These are phyloP conservation scores for Brachypteracias leptosomus DNA, from an alignment of 2,113 vertebrate species.

Conservation along the genomic window DNA sequence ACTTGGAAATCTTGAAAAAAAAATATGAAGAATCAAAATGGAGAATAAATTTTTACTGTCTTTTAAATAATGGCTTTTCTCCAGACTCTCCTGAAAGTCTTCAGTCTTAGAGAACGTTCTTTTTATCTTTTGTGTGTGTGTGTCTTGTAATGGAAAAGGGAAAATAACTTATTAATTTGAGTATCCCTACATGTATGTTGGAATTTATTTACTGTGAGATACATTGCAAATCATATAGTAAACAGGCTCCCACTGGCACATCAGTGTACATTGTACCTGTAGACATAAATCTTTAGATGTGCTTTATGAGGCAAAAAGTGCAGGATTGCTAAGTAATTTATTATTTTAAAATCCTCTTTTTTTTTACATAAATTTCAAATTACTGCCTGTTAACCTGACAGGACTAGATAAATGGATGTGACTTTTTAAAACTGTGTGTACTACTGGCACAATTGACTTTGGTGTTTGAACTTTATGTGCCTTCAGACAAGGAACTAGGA, in stretches of 20 bases:
- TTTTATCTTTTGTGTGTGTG: not conserved
- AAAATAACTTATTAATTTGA: not conserved
- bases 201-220: not conserved
- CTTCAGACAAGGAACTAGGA: not conserved
- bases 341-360: not conserved
- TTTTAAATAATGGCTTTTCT: not conserved
- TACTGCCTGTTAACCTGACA: not conserved
- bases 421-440: not conserved
- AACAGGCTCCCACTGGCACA: not conserved
- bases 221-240: not conserved
- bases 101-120: not conserved
- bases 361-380: not conserved
- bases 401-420: not conserved
- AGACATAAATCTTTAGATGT: not conserved
- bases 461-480: not conserved
- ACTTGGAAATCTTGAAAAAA: not conserved
- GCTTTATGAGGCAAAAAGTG: not conserved
- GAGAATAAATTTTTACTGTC: not conserved
- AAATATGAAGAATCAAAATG: not conserved
- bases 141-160: not conserved
- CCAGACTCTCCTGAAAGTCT: not conserved
- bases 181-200: not conserved
- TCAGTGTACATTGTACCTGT: not conserved
- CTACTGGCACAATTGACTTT: not conserved
- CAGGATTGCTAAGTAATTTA: not conserved